Evolutionary conservation across 1,140 invertebrate genomes (phyloP).

Genomic region (Drosophila azteca): DNA sequence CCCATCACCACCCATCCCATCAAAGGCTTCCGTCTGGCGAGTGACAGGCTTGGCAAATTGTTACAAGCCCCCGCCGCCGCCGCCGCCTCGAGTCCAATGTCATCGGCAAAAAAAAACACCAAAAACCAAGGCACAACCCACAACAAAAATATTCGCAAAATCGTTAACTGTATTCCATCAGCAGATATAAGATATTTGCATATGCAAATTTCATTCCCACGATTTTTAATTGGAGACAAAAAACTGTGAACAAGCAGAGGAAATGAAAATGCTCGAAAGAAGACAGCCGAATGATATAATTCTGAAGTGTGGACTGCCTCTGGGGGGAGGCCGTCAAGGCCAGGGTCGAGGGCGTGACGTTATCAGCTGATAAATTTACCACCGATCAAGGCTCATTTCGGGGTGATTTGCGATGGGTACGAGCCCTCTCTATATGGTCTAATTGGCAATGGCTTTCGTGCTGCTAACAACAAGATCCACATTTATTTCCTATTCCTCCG

Average conservation of each 20-base stretch:
- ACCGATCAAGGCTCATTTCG: conserved; percentile 15
- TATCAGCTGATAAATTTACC: conserved; percentile 27
- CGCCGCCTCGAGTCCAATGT: conserved; percentile 38
- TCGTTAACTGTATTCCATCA: conserved; percentile 50
- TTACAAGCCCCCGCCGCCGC: conserved; percentile 42
- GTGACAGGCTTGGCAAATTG: conserved; percentile 46
- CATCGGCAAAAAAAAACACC: conserved; percentile 51
- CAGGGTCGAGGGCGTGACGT: conserved; percentile 30
- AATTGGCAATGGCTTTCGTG: too few species aligned
- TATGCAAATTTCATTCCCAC: conserved; percentile 78
- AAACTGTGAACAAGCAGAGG: conserved; percentile 29
- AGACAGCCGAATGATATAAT: conserved; percentile 50
- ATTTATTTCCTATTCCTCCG: too few species aligned
- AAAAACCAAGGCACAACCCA: conserved; percentile 20
- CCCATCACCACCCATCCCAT: conserved; percentile 20
- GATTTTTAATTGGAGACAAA: conserved; percentile 69
- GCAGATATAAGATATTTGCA: conserved; percentile 45
- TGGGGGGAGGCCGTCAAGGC: not conserved
- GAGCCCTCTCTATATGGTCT: too few species aligned
- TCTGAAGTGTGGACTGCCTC: conserved; percentile 32
- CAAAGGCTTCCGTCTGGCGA: conserved; percentile 45
- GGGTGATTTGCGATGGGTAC: conserved; percentile 2
- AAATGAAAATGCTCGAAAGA: conserved; percentile 36
- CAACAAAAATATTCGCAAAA: conserved; percentile 42
- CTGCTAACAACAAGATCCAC: too few species aligned